Conservation (phyloP, 2,797 vertebrate genomes). For the Halcyon smyrnensis region DNA sequence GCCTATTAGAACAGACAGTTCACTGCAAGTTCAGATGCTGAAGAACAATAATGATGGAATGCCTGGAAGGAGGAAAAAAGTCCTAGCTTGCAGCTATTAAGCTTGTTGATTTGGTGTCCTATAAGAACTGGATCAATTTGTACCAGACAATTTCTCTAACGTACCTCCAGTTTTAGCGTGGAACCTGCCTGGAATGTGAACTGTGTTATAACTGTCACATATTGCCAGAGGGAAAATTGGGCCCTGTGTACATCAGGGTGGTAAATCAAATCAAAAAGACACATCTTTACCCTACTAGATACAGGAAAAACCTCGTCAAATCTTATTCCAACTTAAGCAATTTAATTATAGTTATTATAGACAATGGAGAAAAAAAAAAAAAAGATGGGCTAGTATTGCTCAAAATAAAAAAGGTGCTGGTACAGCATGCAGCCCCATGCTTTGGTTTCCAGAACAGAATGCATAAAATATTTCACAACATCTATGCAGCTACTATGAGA, state of each 20-base stretch:
- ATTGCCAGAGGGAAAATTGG: not conserved
- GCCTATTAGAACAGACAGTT: conserved; percentile 53
- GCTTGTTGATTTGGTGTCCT: not conserved
- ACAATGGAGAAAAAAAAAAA: not conserved
- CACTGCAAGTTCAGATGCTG: conserved; percentile 11
- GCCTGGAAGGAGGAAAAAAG: not conserved
- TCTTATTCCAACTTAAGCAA: not conserved
- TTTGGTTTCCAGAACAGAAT: not conserved
- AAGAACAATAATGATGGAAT: not conserved
- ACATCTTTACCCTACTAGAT: not conserved
- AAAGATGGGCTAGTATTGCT: not conserved
- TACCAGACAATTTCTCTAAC: not conserved
- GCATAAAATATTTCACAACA: conserved; percentile 13
- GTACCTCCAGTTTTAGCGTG: not conserved
- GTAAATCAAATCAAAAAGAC: not conserved
- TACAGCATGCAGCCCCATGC: not conserved
- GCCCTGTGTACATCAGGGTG: not conserved
- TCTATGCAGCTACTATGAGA: not conserved
- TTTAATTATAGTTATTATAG: not conserved
- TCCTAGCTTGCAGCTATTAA: not conserved
- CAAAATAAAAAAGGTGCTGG: not conserved
- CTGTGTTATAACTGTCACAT: not conserved
- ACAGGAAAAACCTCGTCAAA: not conserved
- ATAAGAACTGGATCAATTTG: not conserved
- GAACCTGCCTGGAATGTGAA: not conserved